Base-by-base conservation (phyloP, 2,888 invertebrate genomes). In the Sclerodermus sp. region DNA sequence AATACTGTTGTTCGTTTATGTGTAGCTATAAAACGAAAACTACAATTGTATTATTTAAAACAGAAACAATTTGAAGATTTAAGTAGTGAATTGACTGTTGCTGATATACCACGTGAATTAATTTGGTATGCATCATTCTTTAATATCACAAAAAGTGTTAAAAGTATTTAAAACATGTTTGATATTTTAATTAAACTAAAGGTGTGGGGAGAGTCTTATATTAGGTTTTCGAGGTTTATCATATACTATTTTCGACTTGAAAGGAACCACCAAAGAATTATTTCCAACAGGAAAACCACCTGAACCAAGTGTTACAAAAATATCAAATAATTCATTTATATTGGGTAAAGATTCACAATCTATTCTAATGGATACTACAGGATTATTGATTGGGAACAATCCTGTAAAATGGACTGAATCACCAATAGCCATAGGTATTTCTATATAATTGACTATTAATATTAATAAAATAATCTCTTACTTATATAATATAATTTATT, bases 41-140 rank as follows among this genome's bases (percentile, higher is more conserved):
- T 95, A 8, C 91, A 94, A 72, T 79, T 96, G 13, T 96, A 90
- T 77, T 92, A 89, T 72, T 95, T 94, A 85, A 95, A 94, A 75
- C 87, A 89, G 68, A 94, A 93, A 73, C 85, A 87, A 62, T 93
- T 95, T 69, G 83, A 88, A 55, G 84, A 88, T 55, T 82, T 89
- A 57, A 79, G 86, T 38, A 57, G 65, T 39, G 83, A 80, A 52
- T 52, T 74, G 12, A 57, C 66, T 1, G 66, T 75, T 6, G 62
- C 70, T 2, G 74, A 92, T 68, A 87, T 94, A 57, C 86, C 85
- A 47, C 64, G 74, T 45, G 76, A 76, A 66, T 51, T 77, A 42
- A 66, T 72, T 12, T 77, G 77, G 77, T 70, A 62, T 5, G n/a
- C n/a, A n/a, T n/a, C n/a, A n/a, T n/a, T n/a, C n/a, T n/a, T n/a